These are phyloP conservation scores for Thaumatotibia leucotreta DNA, from an alignment of 1,140 invertebrate genomes.

Conservation along the genomic window DNA sequence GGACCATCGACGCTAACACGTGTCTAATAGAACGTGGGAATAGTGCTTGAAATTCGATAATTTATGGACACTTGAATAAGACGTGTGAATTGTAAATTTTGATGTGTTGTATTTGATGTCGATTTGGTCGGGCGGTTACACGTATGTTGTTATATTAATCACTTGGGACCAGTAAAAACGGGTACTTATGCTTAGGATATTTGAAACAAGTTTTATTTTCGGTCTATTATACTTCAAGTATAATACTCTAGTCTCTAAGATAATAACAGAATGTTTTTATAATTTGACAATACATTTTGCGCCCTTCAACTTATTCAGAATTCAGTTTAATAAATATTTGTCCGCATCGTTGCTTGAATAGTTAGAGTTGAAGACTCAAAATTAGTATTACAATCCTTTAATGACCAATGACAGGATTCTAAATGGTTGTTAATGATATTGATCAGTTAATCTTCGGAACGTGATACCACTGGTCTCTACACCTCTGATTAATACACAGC, in stretches of 20 bases:
- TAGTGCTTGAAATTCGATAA: neutral
- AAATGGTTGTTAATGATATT: neutral
- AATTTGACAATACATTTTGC: no score
- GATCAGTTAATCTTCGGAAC: neutral
- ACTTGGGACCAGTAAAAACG: no score
- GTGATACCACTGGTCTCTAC: neutral
- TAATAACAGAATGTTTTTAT: no score
- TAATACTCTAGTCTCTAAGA: no score
- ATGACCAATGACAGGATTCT: neutral
- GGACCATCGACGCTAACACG: constrained; percentile 8
- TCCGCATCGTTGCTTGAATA: no score
- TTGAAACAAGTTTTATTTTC: no score
- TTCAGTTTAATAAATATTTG: no score
- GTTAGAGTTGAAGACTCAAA: neutral
- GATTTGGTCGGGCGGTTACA: neutral
- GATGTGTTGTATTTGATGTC: neutral
- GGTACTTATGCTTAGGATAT: no score
- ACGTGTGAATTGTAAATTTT: constrained; percentile 7
- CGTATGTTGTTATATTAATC: no score
- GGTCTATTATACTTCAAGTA: no score
- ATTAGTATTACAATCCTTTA: no score
- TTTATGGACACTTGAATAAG: constrained; percentile 5
- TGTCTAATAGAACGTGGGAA: constrained; percentile 12
- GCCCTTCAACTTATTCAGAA: no score
- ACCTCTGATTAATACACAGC: neutral